phyloP scores from a whole-genome alignment of 2,113 vertebrate species.

The Dicrurus megarhynchus region DNA sequence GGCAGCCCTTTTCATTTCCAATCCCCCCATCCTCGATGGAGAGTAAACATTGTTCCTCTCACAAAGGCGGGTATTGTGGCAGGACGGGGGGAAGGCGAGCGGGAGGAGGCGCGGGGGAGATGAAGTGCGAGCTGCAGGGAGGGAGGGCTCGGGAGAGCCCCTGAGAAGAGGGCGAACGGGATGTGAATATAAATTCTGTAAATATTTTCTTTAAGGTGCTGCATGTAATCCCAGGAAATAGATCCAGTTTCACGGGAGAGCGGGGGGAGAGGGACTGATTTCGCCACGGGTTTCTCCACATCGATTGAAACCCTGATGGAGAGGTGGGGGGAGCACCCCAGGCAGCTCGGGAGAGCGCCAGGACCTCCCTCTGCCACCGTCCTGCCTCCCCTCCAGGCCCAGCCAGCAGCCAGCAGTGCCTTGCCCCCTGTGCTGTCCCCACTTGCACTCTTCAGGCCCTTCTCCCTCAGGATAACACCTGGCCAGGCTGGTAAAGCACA shows the following conservation, averaged over 20 bases:
- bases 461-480: not conserved
- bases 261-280: not conserved
- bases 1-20: slow-evolving; percentile 4
- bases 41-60: slow-evolving; percentile 53
- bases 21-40: slow-evolving; percentile 17
- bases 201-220: slow-evolving; percentile 71
- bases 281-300: not conserved
- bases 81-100: not conserved
- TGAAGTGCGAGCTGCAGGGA: not conserved
- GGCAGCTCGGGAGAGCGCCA: not conserved
- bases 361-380: not conserved
- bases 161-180: slow-evolving; percentile 32
- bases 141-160: not conserved
- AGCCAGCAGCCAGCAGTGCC: not conserved
- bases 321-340: not conserved
- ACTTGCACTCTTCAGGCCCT: not conserved
- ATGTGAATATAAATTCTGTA: slow-evolving; percentile 68
- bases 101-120: not conserved
- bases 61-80: slow-evolving; percentile 65
- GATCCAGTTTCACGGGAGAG: slow-evolving; percentile 22
- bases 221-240: slow-evolving; percentile 52
- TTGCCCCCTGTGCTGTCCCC: not conserved
- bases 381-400: not conserved
- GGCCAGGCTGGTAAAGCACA: not conserved
- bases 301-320: not conserved